phyloP scores from a whole-genome alignment of 35 echinoderm and acorn worm species.

The Anneissia japonica region DNA sequence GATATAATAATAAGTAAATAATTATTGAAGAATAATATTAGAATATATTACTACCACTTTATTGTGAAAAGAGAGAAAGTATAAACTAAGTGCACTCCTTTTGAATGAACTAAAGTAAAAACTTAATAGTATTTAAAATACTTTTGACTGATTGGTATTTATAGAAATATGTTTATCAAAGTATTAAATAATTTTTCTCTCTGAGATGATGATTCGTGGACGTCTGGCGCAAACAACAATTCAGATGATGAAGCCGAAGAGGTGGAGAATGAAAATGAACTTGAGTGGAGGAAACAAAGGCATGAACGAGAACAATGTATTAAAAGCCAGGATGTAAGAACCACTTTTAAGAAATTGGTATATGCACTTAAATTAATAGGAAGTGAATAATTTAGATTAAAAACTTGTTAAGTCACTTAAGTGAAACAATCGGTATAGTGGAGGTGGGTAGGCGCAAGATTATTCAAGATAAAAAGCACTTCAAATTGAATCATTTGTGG shows the following conservation, averaged over 20 bases:
- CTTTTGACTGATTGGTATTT: not conserved
- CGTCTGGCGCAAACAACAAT: conserved; percentile 22
- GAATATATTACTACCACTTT: not conserved
- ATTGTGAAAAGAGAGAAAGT: not conserved
- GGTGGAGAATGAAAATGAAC: conserved; percentile 61
- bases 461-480: not conserved
- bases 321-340: conserved; percentile 41
- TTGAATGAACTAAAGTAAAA: not conserved
- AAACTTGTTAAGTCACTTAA: not conserved
- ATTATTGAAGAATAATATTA: not conserved
- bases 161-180: not conserved
- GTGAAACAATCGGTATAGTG: not conserved
- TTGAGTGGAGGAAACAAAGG: conserved; percentile 76
- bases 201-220: conserved; percentile 28
- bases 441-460: not conserved
- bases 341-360: not conserved
- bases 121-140: not conserved
- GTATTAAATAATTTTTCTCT: not conserved
- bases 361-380: not conserved
- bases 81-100: not conserved
- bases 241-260: conserved; percentile 76
- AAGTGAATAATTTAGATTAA: not conserved
- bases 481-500: not conserved
- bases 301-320: conserved; percentile 90
- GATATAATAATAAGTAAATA: not conserved